These are phyloP conservation scores for Caenorhabditis wallacei DNA, from an alignment of 2,888 invertebrate species.

Conservation along the genomic window DNA sequence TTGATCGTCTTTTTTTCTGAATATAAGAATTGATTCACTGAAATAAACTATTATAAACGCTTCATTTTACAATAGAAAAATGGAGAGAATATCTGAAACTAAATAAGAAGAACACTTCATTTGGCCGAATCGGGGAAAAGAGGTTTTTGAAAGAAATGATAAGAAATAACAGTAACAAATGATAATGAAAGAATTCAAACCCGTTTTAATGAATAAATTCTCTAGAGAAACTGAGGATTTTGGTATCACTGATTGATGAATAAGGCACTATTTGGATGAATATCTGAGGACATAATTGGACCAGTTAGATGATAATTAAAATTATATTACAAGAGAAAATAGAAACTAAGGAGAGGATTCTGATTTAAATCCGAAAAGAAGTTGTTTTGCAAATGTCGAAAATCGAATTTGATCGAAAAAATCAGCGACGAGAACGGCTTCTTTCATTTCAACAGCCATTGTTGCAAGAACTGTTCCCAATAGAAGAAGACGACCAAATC, in stretches of 20 bases:
- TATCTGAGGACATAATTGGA: neutral
- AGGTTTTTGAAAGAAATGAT: neutral
- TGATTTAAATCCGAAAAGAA: constrained; percentile 78
- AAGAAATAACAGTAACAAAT: neutral
- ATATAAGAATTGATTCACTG: too few species aligned
- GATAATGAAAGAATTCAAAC: constrained; percentile 25
- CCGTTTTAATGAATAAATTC: constrained; percentile 14
- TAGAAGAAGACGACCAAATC: constrained; percentile 81
- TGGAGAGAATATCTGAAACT: neutral
- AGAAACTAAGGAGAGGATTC: constrained; percentile 45
- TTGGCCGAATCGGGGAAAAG: constrained; percentile 4
- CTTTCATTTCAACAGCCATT: constrained; percentile 82
- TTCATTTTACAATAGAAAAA: neutral
- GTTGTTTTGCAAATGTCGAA: constrained; percentile 80
- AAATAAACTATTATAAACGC: too few species aligned
- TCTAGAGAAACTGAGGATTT: constrained; percentile 8
- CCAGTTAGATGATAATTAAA: neutral
- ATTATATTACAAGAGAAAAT: too few species aligned
- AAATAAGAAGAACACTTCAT: neutral
- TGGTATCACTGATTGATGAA: constrained; percentile 27
- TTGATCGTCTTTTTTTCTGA: neutral
- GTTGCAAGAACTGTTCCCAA: constrained; percentile 82
- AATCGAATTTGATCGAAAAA: constrained; percentile 82
- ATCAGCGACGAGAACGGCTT: constrained; percentile 82
- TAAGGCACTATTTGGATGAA: constrained; percentile 33